These are phyloP conservation scores for Drosophila demipolita DNA, from an alignment of 2,888 invertebrate genomes.

Conservation along the genomic window DNA sequence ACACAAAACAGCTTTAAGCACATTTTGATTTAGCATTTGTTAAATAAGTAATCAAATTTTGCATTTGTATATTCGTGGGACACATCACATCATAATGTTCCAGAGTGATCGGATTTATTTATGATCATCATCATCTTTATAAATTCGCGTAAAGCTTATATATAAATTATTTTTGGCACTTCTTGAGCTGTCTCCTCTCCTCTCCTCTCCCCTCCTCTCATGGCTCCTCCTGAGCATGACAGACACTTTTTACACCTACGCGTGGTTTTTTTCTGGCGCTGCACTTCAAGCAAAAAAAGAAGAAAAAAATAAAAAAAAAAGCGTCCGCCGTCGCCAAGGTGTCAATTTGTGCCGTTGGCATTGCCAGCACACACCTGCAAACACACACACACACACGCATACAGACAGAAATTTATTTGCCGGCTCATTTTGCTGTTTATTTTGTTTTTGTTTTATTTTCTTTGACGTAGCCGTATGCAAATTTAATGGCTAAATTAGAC, in stretches of 20 bases:
- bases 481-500: slow-evolving; percentile 81
- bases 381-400: slow-evolving; percentile 11
- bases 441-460: slow-evolving; percentile 34
- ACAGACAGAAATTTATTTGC: slow-evolving; percentile 6
- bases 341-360: slow-evolving; percentile 74
- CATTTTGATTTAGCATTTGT: neutral
- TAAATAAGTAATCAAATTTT: neutral
- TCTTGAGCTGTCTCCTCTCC: slow-evolving; percentile 10
- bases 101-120: neutral
- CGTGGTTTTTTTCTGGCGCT: slow-evolving; percentile 24
- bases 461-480: slow-evolving; percentile 70
- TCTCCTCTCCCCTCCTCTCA: neutral
- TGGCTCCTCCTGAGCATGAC: slow-evolving; percentile 34
- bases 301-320: slow-evolving; percentile 29
- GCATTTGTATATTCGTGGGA: neutral
- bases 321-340: slow-evolving; percentile 63
- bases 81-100: neutral
- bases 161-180: slow-evolving; percentile 5
- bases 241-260: slow-evolving; percentile 71
- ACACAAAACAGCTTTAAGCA: neutral
- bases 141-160: slow-evolving; percentile 14
- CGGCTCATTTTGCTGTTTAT: slow-evolving; percentile 3
- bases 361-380: slow-evolving; percentile 44
- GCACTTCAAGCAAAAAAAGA: slow-evolving; percentile 21
- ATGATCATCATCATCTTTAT: slow-evolving; percentile 13